A percentile compares a stretch with the other conserved stretches of the same genome.
These are phyloP conservation scores for Archips xylosteana DNA, from an alignment of 2,888 invertebrate species.

Conservation along the genomic window DNA sequence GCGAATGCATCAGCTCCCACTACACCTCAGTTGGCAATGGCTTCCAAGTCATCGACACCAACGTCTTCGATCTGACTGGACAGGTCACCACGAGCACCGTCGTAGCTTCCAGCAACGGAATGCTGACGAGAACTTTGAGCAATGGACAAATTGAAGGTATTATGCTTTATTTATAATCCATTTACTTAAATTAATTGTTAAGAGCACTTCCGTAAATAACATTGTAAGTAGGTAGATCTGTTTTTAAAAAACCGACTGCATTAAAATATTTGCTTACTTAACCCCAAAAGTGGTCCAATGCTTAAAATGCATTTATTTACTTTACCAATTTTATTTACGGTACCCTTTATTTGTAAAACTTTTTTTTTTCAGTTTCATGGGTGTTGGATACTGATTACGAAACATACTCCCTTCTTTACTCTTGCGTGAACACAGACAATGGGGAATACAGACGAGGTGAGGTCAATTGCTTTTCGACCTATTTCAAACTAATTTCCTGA, in stretches of 20 bases:
- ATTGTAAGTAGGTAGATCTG: too few species aligned
- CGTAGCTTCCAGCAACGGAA: slow-evolving; percentile 56
- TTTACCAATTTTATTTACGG: too few species aligned
- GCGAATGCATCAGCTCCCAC: slow-evolving; percentile 66
- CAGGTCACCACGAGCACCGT: slow-evolving; percentile 55
- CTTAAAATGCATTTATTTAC: too few species aligned
- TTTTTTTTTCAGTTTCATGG: slow-evolving; percentile 63
- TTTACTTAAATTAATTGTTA: background rate
- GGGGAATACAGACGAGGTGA: slow-evolving; percentile 65
- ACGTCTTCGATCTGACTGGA: slow-evolving; percentile 54
- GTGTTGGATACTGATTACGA: slow-evolving; percentile 73
- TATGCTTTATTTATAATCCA: background rate
- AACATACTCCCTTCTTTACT: slow-evolving; percentile 68
- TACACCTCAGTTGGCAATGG: slow-evolving; percentile 53
- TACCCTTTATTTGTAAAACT: background rate
- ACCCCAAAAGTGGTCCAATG: too few species aligned
- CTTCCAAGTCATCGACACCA: slow-evolving; percentile 61
- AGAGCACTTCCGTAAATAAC: too few species aligned
- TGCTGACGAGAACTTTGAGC: slow-evolving; percentile 56
- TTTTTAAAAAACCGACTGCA: too few species aligned
- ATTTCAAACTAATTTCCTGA: too few species aligned
- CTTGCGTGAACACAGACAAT: slow-evolving; percentile 63
- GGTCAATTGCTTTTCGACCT: slow-evolving; percentile 33
- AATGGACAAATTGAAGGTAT: slow-evolving; percentile 51
- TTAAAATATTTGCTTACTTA: too few species aligned